Evolutionary conservation across 2,113 vertebrate genomes (phyloP), one percentile per base, ranked within the genome.

Genomic region (Empidonax traillii): DNA sequence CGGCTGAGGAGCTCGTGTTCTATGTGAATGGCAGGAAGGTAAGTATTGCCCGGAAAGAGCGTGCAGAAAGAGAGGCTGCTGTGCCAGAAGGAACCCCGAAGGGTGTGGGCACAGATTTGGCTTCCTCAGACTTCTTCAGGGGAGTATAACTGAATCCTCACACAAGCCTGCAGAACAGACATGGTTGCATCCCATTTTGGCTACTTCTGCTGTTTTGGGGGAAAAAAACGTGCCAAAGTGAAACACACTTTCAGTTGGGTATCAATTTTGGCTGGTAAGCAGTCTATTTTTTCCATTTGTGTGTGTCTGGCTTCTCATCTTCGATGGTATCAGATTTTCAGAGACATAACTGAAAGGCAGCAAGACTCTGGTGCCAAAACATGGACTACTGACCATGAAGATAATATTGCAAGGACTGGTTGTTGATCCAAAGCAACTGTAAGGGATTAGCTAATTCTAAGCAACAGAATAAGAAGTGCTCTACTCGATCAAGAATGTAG

Each of bases 21-120:
- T 97, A 62, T 30, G 97, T 97, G 28, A 97, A 97, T 9, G 96
- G 97, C 2, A 96, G 76, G 46, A 97, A 94, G 94, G 97, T 97
- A 68, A 55, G 97, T 47, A 43, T 25, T 39, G 28, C 6, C 27
- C 3, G 8, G 19, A 55, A 33, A 31, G 24, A 65, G 37, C 0
- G 44, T 25, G 23, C 23, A 43, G 41, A 39, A 31, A 13, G 23
- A 12, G 35, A 24, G 11, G 41, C 37, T 63, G 69, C 39, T 28
- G 31, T 31, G 47, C 24, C 22, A 51, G 28, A 71, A 41, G 55
- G 46, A 85, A 3, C 7, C 33, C 33, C 5, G 4, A 44, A 33
- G 39, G 53, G 23, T 14, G 52, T 43, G 30, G 51, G 46, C 51
- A 4, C 18, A 37, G 46, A 11, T 65, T 35, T 72, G 44, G 5